These are phyloP conservation scores for Scaptomyza flava DNA, from an alignment of 2,888 invertebrate species.

Conservation along the genomic window DNA sequence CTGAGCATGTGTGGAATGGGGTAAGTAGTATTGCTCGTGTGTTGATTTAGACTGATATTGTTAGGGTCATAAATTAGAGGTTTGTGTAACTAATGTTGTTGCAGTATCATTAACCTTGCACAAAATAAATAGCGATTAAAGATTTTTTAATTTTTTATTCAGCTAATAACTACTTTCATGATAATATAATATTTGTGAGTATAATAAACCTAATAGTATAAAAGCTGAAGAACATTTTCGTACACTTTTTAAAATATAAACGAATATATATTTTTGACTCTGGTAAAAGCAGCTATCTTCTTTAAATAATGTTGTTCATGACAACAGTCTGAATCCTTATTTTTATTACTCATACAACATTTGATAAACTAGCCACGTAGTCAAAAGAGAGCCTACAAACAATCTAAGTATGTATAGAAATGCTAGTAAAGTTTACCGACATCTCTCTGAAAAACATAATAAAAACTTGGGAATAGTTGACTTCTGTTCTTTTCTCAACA, in stretches of 20 bases:
- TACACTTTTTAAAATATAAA: no score
- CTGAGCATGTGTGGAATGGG: conserved; percentile 31
- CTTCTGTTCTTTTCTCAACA: conserved; percentile 26
- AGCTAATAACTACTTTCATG: no score
- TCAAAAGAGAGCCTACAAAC: conserved; percentile 31
- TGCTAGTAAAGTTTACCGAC: conserved; percentile 35
- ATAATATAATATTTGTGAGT: no score
- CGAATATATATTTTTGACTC: not conserved
- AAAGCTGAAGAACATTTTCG: no score
- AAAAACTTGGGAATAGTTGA: conserved; percentile 61
- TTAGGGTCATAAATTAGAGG: conserved; percentile 42
- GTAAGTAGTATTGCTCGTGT: conserved; percentile 26
- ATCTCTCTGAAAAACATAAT: conserved; percentile 44
- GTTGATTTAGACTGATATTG: conserved; percentile 50
- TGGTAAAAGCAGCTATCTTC: not conserved
- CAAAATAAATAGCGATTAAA: no score
- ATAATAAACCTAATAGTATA: no score
- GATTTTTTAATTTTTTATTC: no score
- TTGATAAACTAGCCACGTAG: conserved; percentile 46
- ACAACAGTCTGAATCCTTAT: not conserved
- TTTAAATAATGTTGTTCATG: conserved; percentile 2
- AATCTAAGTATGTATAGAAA: conserved; percentile 10
- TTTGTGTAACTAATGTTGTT: conserved; percentile 5
- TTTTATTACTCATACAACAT: conserved; percentile 34
- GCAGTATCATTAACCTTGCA: not conserved